phyloP scores from a whole-genome alignment of 1,140 invertebrate genomes.

The Latrodectus geometricus region DNA sequence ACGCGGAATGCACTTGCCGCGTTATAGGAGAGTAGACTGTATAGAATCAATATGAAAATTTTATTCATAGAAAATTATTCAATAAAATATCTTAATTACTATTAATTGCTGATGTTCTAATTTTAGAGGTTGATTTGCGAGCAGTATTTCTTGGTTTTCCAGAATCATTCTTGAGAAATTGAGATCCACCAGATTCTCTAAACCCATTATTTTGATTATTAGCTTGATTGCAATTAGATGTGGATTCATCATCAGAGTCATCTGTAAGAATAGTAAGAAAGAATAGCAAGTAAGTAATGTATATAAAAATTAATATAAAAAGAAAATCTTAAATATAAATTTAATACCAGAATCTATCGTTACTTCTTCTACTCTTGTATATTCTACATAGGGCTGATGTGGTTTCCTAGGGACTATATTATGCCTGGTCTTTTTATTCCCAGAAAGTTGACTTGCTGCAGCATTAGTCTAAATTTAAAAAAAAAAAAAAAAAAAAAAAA shows the following conservation, averaged over 20 bases:
- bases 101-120: neutral
- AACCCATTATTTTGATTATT: neutral
- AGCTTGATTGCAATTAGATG: neutral
- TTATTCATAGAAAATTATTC: no score
- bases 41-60: no score
- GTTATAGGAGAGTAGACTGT: no score
- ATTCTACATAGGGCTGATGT: slow-evolving; percentile 80
- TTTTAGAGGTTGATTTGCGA: slow-evolving; percentile 30
- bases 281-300: neutral
- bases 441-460: slow-evolving; percentile 71
- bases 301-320: neutral
- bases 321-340: neutral
- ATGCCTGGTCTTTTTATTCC: slow-evolving; percentile 71
- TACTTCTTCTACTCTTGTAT: slow-evolving; percentile 73
- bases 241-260: neutral
- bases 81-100: neutral
- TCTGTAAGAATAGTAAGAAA: neutral
- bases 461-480: slow-evolving; percentile 72
- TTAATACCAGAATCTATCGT: slow-evolving; percentile 29
- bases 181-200: no score
- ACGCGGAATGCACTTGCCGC: no score
- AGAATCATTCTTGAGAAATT: neutral
- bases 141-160: slow-evolving; percentile 35
- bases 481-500: no score
- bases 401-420: slow-evolving; percentile 65